Percentiles rank a stretch among this genome's conserved stretches.
These are phyloP conservation scores for Chanos chanos DNA, from an alignment of 2,797 vertebrate genomes.

Conservation along the genomic window DNA sequence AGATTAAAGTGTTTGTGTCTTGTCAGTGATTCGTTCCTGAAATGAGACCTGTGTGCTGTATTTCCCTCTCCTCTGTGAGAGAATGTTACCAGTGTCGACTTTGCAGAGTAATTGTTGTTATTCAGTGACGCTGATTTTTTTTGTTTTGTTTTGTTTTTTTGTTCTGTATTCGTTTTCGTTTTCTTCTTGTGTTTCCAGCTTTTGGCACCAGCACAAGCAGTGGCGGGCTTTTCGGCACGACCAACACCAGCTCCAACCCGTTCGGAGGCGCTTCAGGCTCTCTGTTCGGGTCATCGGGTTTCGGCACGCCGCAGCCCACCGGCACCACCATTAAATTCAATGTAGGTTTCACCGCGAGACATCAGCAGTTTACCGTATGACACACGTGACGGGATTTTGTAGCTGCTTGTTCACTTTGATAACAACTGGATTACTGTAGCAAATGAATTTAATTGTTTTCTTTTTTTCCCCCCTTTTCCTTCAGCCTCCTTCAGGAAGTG, in stretches of 20 bases:
- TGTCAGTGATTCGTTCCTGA: not conserved
- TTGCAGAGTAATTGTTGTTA: too few relatives aligned
- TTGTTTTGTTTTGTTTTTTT: not conserved
- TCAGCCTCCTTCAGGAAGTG: slow-evolving; percentile 89
- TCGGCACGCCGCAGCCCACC: slow-evolving; percentile 79
- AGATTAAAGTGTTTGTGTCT: not conserved
- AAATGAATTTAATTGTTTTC: too few relatives aligned
- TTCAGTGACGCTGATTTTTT: too few relatives aligned
- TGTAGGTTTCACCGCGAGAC: slow-evolving; percentile 77
- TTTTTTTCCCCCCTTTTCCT: not conserved
- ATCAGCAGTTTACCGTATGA: too few relatives aligned
- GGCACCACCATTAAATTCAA: slow-evolving; percentile 95
- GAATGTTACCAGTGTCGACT: too few relatives aligned
- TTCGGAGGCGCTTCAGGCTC: slow-evolving; percentile 84
- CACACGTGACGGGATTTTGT: too few relatives aligned
- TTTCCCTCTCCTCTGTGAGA: too few relatives aligned
- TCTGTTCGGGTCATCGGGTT: slow-evolving; percentile 84
- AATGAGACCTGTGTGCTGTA: too few relatives aligned
- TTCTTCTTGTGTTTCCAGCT: slow-evolving; percentile 62
- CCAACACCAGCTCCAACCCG: slow-evolving; percentile 87
- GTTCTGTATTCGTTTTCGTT: not conserved
- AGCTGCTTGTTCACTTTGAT: too few relatives aligned
- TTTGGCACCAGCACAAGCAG: slow-evolving; percentile 90
- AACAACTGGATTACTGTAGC: too few relatives aligned
- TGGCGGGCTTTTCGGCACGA: slow-evolving; percentile 88